These are phyloP conservation scores for Bradypodion ventrale DNA, from an alignment of 2,797 vertebrate genomes.

Conservation along the genomic window DNA sequence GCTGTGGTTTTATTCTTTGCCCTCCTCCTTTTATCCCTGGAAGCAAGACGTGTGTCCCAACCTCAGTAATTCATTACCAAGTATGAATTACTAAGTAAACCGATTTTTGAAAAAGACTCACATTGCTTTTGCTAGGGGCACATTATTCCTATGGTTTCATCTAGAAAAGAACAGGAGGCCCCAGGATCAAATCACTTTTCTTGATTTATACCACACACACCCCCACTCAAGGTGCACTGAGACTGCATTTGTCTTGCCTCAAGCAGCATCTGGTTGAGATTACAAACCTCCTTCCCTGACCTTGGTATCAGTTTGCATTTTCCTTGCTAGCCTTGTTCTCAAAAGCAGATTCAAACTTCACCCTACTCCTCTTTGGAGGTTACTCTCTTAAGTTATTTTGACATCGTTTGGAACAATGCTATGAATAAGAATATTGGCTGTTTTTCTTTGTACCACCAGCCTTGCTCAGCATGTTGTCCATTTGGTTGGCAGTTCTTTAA, in stretches of 20 bases:
- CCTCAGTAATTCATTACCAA: not conserved
- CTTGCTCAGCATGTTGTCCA: not conserved
- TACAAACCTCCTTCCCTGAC: slow-evolving; percentile 8
- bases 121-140: rapidly evolving
- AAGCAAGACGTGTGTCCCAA: not conserved
- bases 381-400: slow-evolving; percentile 15
- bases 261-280: not conserved
- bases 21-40: not conserved
- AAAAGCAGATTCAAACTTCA: not conserved
- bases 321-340: not conserved
- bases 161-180: not conserved
- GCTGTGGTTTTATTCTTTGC: not conserved
- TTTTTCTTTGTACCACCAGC: not conserved
- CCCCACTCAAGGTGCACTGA: not conserved
- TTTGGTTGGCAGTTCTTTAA: slow-evolving; percentile 7
- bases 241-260: not conserved
- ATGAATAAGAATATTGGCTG: slow-evolving; percentile 11
- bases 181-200: not conserved
- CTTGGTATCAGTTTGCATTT: not conserved
- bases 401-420: not conserved
- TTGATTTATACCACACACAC: slow-evolving; percentile 2
- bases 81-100: too few relatives aligned
- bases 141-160: not conserved
- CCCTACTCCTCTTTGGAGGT: rapidly evolving
- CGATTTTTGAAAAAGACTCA: too few relatives aligned